Percentiles rank a stretch among this genome's conserved stretches.
phyloP scores from a whole-genome alignment of 2,797 vertebrate species.

The Poeciliopsis presidionis region DNA sequence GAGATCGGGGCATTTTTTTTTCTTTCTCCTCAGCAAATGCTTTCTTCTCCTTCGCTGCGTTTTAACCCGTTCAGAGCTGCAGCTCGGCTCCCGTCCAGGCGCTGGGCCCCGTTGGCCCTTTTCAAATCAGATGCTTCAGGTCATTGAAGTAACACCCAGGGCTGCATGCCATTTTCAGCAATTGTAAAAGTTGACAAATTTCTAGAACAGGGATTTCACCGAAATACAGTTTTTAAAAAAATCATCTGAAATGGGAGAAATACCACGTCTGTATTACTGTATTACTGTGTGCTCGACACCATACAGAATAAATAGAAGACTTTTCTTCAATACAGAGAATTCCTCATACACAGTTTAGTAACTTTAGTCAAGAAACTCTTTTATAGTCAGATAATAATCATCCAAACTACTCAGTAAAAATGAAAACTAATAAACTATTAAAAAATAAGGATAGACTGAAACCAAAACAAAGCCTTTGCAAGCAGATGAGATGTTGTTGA shows the following conservation, averaged over 20 bases:
- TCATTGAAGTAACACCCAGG: too few species aligned
- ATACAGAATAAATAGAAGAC: too few species aligned
- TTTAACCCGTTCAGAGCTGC: slow-evolving; percentile 64
- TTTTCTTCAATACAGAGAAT: not conserved
- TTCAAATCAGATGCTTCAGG: not conserved
- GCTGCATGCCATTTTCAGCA: too few species aligned
- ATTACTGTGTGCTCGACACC: too few species aligned
- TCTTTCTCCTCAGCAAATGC: slow-evolving; percentile 46
- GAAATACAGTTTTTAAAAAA: not conserved
- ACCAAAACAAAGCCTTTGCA: not conserved
- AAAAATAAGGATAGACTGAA: not conserved
- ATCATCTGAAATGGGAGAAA: not conserved
- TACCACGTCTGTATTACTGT: not conserved
- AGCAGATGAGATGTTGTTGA: not conserved
- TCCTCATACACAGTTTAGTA: too few species aligned
- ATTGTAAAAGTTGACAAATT: not conserved
- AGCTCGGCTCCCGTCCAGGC: slow-evolving; percentile 33
- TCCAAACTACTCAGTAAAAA: not conserved
- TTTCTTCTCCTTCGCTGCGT: slow-evolving; percentile 45
- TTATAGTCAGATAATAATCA: not conserved
- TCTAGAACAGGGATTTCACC: not conserved
- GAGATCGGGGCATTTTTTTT: slow-evolving; percentile 52
- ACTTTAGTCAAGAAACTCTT: not conserved
- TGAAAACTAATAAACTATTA: not conserved
- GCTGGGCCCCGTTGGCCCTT: slow-evolving; percentile 5